Evolutionary conservation across 2,113 vertebrate species (phyloP).

Genomic region (Cyphomyrus discorhynchus): DNA sequence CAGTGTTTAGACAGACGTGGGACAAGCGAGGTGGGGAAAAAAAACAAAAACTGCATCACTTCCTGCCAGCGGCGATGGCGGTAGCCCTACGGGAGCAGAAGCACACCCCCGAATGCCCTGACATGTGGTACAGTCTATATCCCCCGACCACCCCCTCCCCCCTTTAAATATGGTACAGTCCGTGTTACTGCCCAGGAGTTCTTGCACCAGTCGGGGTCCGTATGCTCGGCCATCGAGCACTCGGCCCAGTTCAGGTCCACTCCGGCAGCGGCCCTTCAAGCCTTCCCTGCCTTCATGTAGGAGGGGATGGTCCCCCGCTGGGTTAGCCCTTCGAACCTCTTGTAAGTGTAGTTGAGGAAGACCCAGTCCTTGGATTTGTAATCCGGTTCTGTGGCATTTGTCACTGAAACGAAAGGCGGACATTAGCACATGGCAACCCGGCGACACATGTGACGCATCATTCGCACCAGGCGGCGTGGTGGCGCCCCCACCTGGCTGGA

Average conservation of each 20-base stretch:
- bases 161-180: neutral
- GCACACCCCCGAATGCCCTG: neutral
- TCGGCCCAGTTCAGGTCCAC: constrained; percentile 56
- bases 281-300: constrained; percentile 90
- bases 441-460: neutral
- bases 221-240: constrained; percentile 55
- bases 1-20: neutral
- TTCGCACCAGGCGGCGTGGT: accelerated
- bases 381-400: constrained; percentile 85
- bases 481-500: constrained; percentile 80
- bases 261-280: constrained; percentile 52
- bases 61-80: neutral
- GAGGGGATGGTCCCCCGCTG: constrained; percentile 92
- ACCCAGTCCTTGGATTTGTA: constrained; percentile 99
- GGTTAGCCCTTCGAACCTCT: constrained; percentile 92
- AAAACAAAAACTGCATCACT: neutral
- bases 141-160: neutral
- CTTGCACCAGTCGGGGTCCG: constrained; percentile 26
- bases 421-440: constrained; percentile 14
- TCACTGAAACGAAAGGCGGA: constrained; percentile 55
- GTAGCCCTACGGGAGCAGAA: neutral
- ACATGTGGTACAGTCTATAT: neutral
- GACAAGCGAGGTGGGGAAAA: too few relatives aligned
- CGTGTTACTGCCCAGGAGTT: constrained; percentile 5
- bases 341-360: constrained; percentile 99